Percentiles rank a stretch among this genome's conserved stretches.
phyloP scores from a whole-genome alignment of 2,797 vertebrate species.

The Phataginus tetradactyla region DNA sequence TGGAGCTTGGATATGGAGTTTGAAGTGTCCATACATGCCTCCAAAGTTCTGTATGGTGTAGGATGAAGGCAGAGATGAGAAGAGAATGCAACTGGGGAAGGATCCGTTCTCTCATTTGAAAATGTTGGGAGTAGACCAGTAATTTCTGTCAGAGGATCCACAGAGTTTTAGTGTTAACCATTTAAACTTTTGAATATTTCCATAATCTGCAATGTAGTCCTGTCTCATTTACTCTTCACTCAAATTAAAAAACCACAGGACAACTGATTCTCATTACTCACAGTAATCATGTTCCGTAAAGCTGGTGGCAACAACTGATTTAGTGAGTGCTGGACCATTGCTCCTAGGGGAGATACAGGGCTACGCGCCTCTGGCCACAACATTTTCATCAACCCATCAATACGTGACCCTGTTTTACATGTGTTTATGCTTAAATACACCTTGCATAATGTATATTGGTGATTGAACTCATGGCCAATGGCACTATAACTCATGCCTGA shows the following conservation, averaged over 20 bases:
- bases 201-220: not conserved
- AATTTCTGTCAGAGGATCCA: not conserved
- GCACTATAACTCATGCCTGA: not conserved
- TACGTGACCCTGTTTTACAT: not conserved
- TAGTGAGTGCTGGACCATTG: not conserved
- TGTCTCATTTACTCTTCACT: not conserved
- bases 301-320: not conserved
- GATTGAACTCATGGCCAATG: not conserved
- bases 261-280: not conserved
- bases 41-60: not conserved
- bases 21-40: not conserved
- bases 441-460: not conserved
- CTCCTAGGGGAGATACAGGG: not conserved
- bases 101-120: not conserved
- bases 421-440: not conserved
- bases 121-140: not conserved
- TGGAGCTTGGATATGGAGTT: not conserved
- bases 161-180: not conserved
- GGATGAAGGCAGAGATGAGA: not conserved
- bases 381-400: not conserved
- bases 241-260: not conserved
- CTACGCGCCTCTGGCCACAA: not conserved
- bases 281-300: not conserved
- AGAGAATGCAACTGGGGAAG: not conserved
- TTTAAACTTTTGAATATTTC: not conserved